phyloP scores from a whole-genome alignment of 2,888 invertebrate species.

The Hypomecis atomaria region DNA sequence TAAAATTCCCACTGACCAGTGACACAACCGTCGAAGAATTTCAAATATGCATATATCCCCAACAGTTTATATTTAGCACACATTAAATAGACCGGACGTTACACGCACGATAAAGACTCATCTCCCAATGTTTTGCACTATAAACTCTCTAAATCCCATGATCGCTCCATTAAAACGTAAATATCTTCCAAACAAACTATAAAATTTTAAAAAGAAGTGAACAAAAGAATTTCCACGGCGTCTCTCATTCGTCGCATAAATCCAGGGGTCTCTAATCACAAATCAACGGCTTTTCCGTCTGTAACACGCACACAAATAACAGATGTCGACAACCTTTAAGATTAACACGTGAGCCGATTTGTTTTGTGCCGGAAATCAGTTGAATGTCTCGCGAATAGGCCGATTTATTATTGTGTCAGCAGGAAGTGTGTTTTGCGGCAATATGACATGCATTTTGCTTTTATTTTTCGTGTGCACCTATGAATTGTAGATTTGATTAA shows the following conservation, averaged over 20 bases:
- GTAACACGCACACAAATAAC: constrained; percentile 54
- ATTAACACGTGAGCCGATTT: constrained; percentile 34
- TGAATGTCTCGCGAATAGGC: constrained; percentile 19
- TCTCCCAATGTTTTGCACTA: constrained; percentile 28
- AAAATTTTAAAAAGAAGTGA: constrained; percentile 32
- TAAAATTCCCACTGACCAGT: background rate
- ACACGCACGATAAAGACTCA: constrained; percentile 12
- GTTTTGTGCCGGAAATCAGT: constrained; percentile 28
- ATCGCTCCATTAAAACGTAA: constrained; percentile 35
- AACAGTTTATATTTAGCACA: constrained; percentile 23
- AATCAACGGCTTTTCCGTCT: constrained; percentile 63
- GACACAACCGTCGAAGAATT: constrained; percentile 10
- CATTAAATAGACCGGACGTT: constrained; percentile 20
- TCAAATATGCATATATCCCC: constrained; percentile 13
- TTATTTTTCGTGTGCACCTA: no score
- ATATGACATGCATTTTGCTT: no score
- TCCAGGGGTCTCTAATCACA: constrained; percentile 58
- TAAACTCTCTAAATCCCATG: constrained; percentile 26
- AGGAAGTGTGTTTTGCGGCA: background rate
- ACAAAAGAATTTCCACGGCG: constrained; percentile 50
- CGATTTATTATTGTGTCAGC: constrained; percentile 14
- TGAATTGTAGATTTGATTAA: no score
- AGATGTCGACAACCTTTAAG: constrained; percentile 53
- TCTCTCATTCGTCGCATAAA: constrained; percentile 55
- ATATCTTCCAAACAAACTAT: constrained; percentile 34